These are phyloP conservation scores for Apis cerana DNA, from an alignment of 1,140 invertebrate genomes.

Conservation along the genomic window DNA sequence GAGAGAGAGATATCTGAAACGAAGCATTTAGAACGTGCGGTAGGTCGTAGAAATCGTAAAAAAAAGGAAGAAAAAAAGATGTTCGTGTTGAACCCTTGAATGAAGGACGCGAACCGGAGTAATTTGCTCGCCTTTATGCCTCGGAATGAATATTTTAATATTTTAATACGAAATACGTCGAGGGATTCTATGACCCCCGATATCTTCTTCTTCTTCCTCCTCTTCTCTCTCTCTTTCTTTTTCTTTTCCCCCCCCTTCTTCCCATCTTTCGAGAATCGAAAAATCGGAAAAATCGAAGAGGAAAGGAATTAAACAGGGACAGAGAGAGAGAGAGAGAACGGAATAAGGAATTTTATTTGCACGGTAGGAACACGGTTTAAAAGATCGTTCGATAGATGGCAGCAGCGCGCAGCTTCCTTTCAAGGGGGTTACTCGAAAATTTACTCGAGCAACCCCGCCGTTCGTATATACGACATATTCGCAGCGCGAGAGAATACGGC, in stretches of 20 bases:
- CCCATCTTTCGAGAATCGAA: no score
- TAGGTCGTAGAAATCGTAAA: constrained; percentile 72
- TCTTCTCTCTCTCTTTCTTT: no score
- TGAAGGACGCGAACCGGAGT: constrained; percentile 73
- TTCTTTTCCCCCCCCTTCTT: no score
- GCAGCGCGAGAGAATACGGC: neutral
- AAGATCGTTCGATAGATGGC: constrained; percentile 58
- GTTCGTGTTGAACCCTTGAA: constrained; percentile 57
- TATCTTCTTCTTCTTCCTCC: no score
- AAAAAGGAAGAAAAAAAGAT: neutral
- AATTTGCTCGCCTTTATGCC: constrained; percentile 77
- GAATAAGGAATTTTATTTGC: neutral
- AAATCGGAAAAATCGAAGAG: neutral
- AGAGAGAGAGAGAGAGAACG: neutral
- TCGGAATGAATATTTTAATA: constrained; percentile 80
- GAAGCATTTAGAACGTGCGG: constrained; percentile 74
- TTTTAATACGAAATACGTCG: constrained; percentile 80
- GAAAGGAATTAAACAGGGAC: neutral
- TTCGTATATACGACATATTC: neutral
- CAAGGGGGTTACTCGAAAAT: neutral
- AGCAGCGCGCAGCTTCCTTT: constrained; percentile 64
- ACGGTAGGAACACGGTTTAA: neutral
- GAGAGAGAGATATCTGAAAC: constrained; percentile 41
- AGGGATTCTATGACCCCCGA: constrained; percentile 83
- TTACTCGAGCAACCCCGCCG: constrained; percentile 4